Conservation (phyloP, 2,797 vertebrate genomes). For the Tamandua tetradactyla region DNA sequence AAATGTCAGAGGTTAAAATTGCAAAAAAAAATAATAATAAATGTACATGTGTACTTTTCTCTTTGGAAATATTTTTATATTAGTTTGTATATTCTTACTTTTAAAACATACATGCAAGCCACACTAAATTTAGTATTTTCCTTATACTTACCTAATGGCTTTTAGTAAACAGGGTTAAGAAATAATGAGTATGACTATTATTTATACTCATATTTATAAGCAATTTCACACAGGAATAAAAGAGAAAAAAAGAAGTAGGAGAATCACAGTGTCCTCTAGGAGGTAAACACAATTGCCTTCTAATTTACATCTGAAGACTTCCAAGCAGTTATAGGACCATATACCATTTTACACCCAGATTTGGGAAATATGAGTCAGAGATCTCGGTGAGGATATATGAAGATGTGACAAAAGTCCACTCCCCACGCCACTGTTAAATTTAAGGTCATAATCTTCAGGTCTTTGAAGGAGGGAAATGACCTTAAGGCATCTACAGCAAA, state of each 20-base stretch:
- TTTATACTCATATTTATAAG: background rate
- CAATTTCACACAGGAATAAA: background rate
- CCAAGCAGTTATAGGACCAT: background rate
- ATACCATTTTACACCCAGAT: background rate
- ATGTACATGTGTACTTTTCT: background rate
- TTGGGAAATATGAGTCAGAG: background rate
- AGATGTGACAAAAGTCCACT: background rate
- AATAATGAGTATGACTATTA: background rate
- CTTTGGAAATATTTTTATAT: background rate
- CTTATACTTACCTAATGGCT: background rate
- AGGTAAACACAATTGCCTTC: background rate
- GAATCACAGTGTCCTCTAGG: background rate
- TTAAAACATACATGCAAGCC: background rate
- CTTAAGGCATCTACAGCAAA: background rate
- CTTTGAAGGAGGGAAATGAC: background rate
- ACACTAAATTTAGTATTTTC: background rate
- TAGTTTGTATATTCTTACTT: background rate
- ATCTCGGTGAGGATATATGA: background rate
- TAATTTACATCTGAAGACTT: background rate
- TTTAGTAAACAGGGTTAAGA: background rate
- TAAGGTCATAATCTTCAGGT: background rate
- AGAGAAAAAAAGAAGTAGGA: background rate
- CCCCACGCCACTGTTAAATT: background rate
- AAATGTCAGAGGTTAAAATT: background rate
- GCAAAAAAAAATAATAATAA: background rate